Evolutionary conservation across 2,888 invertebrate genomes (phyloP), one percentile per base, ranked within the genome.

Genomic region (Hypsopygia costalis): DNA sequence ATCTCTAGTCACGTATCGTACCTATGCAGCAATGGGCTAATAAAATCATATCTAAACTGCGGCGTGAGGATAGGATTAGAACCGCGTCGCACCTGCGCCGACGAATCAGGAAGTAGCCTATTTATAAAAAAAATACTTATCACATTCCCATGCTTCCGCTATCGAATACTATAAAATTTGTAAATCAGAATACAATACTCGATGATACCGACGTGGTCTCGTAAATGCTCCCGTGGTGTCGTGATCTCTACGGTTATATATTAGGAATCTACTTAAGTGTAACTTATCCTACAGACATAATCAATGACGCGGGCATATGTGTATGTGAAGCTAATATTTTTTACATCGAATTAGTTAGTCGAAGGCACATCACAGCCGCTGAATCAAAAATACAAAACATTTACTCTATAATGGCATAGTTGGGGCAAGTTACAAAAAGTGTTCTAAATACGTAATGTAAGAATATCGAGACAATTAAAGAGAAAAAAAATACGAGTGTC

Each of bases 221-320:
- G 49, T 62, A 71, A 75, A 78, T 73, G 75, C 73, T 75, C 66
- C 70, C 63, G 52, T 60, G 64, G 53, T 63, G 46, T 16, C 46
- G 53, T 58, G 54, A 58, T 60, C 46, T 60, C 60, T 67, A 53
- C 16, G 44, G 49, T 55, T 50, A 62, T 66, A 69, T 67, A 74
- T 67, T 67, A 68, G 56, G 49, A 49, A 63, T 67, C 58, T 67
- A 66, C 53, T 51, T 62, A 67, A 57, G 48, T 62, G 62, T 66
- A 61, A 46, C 62, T 66, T 69, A 69, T n/a, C 27, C 62, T 73
- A 68, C 43, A 61, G 27, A 63, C 57, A 57, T 57, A 62, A 46
- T 59, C 50, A 60, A 58, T 52, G 47, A 57, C 43, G 57, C 58
- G 52, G 49, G 33, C 49, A 41, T 46, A 40, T 40, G 43, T 41